Evolutionary conservation across 2,113 vertebrate genomes (phyloP).

Genomic region (Corythornis cristatus): DNA sequence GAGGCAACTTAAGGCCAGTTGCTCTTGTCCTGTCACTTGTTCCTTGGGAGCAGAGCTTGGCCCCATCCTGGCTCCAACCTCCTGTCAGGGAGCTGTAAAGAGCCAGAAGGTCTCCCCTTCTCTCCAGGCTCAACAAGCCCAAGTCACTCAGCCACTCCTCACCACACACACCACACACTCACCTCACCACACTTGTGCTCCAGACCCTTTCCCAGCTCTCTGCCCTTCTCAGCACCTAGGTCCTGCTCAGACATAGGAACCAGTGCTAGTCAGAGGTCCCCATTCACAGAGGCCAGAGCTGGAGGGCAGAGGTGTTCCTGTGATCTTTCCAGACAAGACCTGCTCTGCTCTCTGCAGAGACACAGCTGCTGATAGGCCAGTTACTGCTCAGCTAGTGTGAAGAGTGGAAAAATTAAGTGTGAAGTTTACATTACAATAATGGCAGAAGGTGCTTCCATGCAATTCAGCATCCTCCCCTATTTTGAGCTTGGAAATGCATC

Average conservation of each 20-base stretch:
- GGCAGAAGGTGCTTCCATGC: background rate
- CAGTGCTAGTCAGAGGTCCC: background rate
- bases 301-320: background rate
- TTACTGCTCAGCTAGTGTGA: background rate
- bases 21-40: too few species aligned
- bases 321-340: background rate
- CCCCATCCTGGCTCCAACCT: background rate
- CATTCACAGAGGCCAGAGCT: background rate
- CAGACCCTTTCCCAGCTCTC: too few species aligned
- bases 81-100: background rate
- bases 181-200: background rate
- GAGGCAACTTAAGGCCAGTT: too few species aligned
- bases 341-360: background rate
- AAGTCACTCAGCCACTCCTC: background rate
- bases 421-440: background rate
- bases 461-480: background rate
- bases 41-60: too few species aligned
- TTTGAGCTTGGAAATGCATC: background rate
- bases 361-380: rapidly evolving
- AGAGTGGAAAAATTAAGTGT: background rate
- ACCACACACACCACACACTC: too few species aligned
- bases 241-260: background rate
- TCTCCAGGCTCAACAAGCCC: background rate
- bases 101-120: background rate
- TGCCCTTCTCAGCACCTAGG: background rate